phyloP scores from a whole-genome alignment of 2,113 vertebrate species.

The Diadophis punctatus region DNA sequence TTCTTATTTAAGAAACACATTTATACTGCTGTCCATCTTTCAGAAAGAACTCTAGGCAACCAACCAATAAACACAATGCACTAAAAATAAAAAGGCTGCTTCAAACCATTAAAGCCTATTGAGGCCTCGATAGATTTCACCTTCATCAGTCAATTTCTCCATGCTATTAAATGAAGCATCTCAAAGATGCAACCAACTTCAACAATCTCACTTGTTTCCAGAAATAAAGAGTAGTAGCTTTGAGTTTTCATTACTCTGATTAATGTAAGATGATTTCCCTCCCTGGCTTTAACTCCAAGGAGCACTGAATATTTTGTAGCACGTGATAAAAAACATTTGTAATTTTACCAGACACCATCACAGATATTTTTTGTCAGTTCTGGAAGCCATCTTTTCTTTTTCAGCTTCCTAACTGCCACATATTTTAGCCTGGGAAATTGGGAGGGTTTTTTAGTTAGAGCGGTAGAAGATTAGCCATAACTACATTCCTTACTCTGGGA shows the following conservation, averaged over 20 bases:
- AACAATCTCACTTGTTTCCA: not conserved
- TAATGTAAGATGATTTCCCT: not conserved
- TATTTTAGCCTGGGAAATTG: too few species aligned
- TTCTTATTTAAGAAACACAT: not conserved
- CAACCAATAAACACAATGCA: not conserved
- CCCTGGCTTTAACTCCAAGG: not conserved
- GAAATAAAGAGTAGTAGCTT: not conserved
- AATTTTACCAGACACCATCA: not conserved
- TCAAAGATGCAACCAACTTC: not conserved
- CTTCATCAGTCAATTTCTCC: not conserved
- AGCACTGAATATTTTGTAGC: not conserved
- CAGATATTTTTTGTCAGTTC: not conserved
- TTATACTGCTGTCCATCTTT: not conserved
- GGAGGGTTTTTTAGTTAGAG: too few species aligned
- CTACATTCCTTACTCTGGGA: too few species aligned
- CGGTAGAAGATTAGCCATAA: too few species aligned
- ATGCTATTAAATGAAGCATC: not conserved
- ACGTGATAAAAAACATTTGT: not conserved
- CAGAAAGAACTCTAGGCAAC: not conserved
- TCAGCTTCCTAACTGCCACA: too few species aligned
- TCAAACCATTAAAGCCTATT: not conserved
- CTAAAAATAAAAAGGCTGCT: not conserved
- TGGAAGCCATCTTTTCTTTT: too few species aligned
- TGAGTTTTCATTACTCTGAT: not conserved
- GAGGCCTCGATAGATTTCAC: not conserved